Base-by-base conservation (phyloP, 30 jellyfish, hydroid and myxozoan species). In the Catostylus mosaicus region DNA sequence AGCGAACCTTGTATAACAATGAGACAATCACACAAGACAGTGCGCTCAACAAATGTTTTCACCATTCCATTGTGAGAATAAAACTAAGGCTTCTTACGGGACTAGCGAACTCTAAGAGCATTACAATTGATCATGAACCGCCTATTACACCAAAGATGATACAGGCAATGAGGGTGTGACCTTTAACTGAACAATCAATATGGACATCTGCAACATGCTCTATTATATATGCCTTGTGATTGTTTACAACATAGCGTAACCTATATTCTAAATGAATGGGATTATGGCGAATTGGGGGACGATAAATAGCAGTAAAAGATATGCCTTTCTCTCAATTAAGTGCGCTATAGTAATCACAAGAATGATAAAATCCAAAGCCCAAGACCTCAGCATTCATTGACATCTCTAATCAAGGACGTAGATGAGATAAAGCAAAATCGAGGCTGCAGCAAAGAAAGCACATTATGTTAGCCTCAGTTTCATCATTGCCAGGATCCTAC, bases 21-120 rank as follows among this genome's bases (percentile, higher is more conserved):
- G 38, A 51, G 47, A 50, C 77, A 47, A 67, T 67, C 85, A 67
- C 77, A 67, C 59, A 60, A 23, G 18, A 73, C 75, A 24, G 83
- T 70, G 82, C 80, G 79, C 72, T 67, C 75, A 26, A 82, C 92
- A 82, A 82, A 82, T 82, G 92, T 82, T 82, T 82, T 82, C 92
- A 69, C 92, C 92, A 61, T 37, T 70, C 60, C 80, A n/a, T 82
- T 82, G 92, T 82, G 67, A 60, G 52, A 69, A 19, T 43, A 47
- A 51, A 66, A 47, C 63, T 8, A 19, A 56, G 82, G 62, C 86
- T 45, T 31, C 73, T 63, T 64, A 57, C 61, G 43, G 46, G 73
- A 29, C 83, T 80, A 80, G 84, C 76, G 66, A 67, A 19, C 78
- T 33, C 45, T 64, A 80, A 80, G 77, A 80, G 90, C 77, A 63